These are phyloP conservation scores for Raillietiella orientalis DNA, from an alignment of 2,888 invertebrate genomes.

Conservation along the genomic window DNA sequence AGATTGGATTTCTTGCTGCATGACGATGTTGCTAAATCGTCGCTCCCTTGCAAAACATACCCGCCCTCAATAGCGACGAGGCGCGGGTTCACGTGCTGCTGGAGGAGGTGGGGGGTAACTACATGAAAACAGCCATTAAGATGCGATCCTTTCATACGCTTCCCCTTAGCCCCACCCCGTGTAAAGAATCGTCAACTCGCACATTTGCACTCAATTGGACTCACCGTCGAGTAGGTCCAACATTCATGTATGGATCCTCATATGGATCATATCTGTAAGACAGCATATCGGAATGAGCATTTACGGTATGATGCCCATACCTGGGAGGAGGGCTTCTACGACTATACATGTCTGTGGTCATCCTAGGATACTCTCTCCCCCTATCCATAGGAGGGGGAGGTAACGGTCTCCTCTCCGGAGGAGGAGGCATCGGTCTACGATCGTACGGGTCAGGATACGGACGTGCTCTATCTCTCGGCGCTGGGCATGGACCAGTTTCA, in stretches of 20 bases:
- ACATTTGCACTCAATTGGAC: too few species aligned
- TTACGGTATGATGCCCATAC: not conserved
- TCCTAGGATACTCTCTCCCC: conserved; percentile 6
- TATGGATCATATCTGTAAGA: not conserved
- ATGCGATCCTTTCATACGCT: too few species aligned
- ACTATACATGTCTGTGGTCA: conserved; percentile 7
- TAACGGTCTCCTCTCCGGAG: conserved; percentile 1
- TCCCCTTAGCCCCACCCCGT: too few species aligned
- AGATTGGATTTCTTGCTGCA: too few species aligned
- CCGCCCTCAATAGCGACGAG: too few species aligned
- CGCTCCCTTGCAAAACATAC: too few species aligned
- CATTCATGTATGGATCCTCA: conserved; percentile 1
- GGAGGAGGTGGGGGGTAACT: too few species aligned
- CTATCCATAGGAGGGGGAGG: conserved; percentile 7
- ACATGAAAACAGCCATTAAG: too few species aligned
- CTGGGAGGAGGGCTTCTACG: conserved; percentile 4
- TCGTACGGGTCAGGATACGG: conserved; percentile 8
- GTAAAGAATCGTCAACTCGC: too few species aligned
- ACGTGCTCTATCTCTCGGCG: conserved; percentile 7
- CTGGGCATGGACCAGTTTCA: conserved; percentile 6
- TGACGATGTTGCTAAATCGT: too few species aligned
- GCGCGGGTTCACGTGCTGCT: too few species aligned
- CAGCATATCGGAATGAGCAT: not conserved
- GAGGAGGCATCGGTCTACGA: conserved; percentile 7
- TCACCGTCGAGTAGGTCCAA: too few species aligned